These are phyloP conservation scores for Liasis olivaceus DNA, from an alignment of 2,797 vertebrate species.

Conservation along the genomic window DNA sequence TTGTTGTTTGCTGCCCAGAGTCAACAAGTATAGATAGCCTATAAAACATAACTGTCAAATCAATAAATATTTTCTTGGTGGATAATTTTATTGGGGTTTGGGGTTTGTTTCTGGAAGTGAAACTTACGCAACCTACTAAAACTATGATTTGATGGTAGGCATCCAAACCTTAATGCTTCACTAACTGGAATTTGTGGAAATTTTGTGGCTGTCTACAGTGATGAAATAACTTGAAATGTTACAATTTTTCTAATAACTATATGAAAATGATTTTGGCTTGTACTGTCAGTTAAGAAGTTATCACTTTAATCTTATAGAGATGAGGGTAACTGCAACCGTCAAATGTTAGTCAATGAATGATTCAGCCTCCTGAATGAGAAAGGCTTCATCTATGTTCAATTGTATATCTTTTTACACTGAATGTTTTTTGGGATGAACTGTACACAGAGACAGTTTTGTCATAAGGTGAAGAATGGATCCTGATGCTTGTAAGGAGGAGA, in stretches of 20 bases:
- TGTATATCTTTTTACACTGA: neutral
- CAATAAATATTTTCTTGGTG: neutral
- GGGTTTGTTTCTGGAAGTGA: neutral
- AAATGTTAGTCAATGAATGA: slow-evolving; percentile 41
- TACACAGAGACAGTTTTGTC: slow-evolving; percentile 2
- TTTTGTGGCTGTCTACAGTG: neutral
- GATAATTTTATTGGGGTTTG: neutral
- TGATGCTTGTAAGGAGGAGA: slow-evolving; percentile 46
- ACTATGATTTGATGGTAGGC: neutral
- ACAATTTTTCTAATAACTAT: neutral
- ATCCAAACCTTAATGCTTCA: neutral
- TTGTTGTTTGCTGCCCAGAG: neutral
- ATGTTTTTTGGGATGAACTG: slow-evolving; percentile 26
- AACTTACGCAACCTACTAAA: neutral
- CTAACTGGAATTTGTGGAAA: neutral
- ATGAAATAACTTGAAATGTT: neutral
- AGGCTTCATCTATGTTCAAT: slow-evolving; percentile 31
- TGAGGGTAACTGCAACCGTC: neutral
- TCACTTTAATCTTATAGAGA: slow-evolving; percentile 15
- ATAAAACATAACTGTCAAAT: neutral
- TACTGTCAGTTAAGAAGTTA: slow-evolving; percentile 19
- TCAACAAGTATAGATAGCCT: neutral
- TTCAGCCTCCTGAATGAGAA: slow-evolving; percentile 27
- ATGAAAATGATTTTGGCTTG: slow-evolving; percentile 20
- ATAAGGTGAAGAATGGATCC: slow-evolving; percentile 43